Base-by-base conservation (phyloP, 2,797 vertebrate genomes). In the Cetoscarus ocellatus region DNA sequence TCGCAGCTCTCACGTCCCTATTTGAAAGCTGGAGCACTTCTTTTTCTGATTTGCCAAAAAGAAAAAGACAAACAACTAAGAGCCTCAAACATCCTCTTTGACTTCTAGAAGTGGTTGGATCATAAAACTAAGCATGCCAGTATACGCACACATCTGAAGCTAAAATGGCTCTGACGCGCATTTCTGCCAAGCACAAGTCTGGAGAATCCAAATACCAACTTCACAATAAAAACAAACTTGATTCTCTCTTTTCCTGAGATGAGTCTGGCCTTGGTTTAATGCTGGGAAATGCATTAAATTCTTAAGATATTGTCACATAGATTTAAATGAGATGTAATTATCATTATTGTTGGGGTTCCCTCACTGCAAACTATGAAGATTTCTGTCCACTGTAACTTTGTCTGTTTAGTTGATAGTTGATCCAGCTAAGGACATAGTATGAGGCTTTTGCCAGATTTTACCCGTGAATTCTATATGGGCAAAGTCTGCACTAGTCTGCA, bases 21-120 rank as follows among this genome's bases (percentile, higher is more conserved):
- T 57, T 57, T 72, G 38, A 36, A 51, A 15, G 15, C 35, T 15
- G n/a, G 13, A 35, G 15, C 11, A 43, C 48, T 62, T 69, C 14
- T 68, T 19, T 35, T 14, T 40, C 47, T 58, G 34, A n/a, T 62
- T 67, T 18, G 44, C 40, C 59, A 57, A 48, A 48, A 19, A 43
- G 50, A 18, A 34, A 76, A 42, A 39, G 79, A 61, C 47, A 76
- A 59, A 72, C 36, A 73, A 70, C 6, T 10, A 6, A 59, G 44
- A 44, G 47, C 50, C 68, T 74, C 57, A 40, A 50, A 66, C 53
- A 45, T 35, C 44, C 67, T 63, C 53, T 70, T 45, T 65, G 65
- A 73, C 61, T 73, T 73, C 61, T 43, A 65, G 40, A 62, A 74
- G 56, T 69, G 64, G 67, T 61, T 79, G 77, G n/a, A 40, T 58